Evolutionary conservation across 2,113 vertebrate genomes (phyloP), one percentile per base, ranked within the genome.

Genomic region (Rhipidura dahli): DNA sequence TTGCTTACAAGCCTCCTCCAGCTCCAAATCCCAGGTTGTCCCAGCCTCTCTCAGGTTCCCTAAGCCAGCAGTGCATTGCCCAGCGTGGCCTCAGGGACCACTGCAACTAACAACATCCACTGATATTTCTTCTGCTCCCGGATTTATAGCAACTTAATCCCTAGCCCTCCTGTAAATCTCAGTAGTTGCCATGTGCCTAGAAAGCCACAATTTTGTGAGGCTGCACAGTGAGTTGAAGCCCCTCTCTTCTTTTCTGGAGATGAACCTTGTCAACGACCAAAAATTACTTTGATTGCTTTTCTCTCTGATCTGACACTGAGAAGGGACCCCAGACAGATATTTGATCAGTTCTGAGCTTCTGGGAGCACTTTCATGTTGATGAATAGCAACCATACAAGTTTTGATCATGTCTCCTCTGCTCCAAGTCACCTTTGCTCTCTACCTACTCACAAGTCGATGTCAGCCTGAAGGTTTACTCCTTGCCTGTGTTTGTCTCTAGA

Each of bases 391-490:
- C 78, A 66, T 2, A 3, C 21, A 47, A n/a, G 65, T 60, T 84
- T 69, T 92, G 91, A 92, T 91, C 68, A 35, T 91, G 20, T 49
- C 33, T 79, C 42, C 10, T 91, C n/a, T 89, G 61, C 82, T 94
- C 69, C 87, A 57, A 35, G 33, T 37, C 70, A 85, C 70, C 73
- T 94, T 83, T 89, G 89, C 49, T 27, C 26, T 61, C 84, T 30
- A 50, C 12, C 57, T 87, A 4, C 77, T 76, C 10, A 4, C 0
- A 0, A 61, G 72, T 23, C 0, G 1, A 49, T 57, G 44, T 49
- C 42, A 68, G 44, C 57, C 65, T 57, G 61, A 37, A 82, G 72
- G 49, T 60, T 92, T 91, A 10, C 37, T 89, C 49, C 53, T 84
- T 71, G 30, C 31, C 64, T 66, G 8, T 5, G 3, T 24, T 33